Conservation (phyloP, 2,113 vertebrate genomes). For the Notechis scutatus region DNA sequence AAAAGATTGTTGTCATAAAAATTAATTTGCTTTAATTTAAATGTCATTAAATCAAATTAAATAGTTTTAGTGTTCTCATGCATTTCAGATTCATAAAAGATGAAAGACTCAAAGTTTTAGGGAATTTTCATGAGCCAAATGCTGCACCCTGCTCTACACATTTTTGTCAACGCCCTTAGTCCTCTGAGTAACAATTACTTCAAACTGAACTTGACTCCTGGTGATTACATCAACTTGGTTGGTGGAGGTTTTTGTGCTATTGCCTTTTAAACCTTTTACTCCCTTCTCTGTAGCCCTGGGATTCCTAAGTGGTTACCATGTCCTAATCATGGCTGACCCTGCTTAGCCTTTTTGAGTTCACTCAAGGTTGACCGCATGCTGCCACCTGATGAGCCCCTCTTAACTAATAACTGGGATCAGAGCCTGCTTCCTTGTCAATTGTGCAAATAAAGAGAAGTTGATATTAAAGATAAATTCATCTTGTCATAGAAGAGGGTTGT, state of each 20-base stretch:
- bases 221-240: neutral
- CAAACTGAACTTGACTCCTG: neutral
- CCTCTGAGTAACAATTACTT: neutral
- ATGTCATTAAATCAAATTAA: neutral
- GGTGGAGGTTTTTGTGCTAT: neutral
- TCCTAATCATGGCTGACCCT: neutral
- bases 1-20: neutral
- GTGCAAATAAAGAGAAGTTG: neutral
- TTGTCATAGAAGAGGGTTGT: neutral
- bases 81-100: neutral
- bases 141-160: neutral
- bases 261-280: neutral
- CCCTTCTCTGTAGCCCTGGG: neutral
- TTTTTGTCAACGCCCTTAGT: neutral
- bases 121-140: neutral
- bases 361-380: neutral
- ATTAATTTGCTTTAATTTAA: neutral
- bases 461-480: neutral
- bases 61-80: neutral
- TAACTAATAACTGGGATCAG: neutral
- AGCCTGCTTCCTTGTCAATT: neutral
- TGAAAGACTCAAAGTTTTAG: neutral
- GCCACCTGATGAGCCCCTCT: neutral
- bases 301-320: neutral
- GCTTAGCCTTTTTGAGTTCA: neutral